Conservation (phyloP, 2,113 vertebrate species). For the Periophthalmus modestus region DNA sequence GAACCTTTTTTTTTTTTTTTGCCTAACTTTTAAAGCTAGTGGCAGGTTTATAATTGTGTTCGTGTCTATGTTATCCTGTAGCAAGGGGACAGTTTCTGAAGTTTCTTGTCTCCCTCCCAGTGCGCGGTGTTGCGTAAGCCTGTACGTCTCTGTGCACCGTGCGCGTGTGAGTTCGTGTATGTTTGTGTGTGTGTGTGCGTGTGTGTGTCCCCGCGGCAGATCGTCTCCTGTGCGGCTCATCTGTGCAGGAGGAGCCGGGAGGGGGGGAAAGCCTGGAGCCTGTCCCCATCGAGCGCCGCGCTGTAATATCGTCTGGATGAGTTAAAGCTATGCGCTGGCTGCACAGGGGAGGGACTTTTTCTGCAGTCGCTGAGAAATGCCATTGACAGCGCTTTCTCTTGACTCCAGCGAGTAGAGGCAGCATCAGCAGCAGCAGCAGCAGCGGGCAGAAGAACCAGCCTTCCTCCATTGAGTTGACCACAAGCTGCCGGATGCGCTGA, state of each 20-base stretch:
- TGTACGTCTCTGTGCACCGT: too few species aligned
- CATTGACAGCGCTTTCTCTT: slow-evolving; percentile 43
- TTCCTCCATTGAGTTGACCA: background rate
- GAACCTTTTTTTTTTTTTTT: too few species aligned
- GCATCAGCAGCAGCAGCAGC: background rate
- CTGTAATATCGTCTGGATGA: slow-evolving; percentile 41
- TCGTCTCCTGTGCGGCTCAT: slow-evolving; percentile 14
- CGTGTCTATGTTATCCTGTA: too few species aligned
- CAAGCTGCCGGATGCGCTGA: slow-evolving; percentile 41
- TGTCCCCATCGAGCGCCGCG: slow-evolving; percentile 28
- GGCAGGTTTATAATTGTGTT: too few species aligned
- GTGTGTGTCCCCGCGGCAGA: background rate
- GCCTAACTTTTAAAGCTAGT: too few species aligned
- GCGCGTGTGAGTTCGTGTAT: background rate
- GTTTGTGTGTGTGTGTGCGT: background rate
- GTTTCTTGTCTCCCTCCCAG: background rate
- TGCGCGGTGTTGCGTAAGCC: slow-evolving; percentile 45
- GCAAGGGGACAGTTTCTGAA: too few species aligned
- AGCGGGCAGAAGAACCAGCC: slow-evolving; percentile 12
- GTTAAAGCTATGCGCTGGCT: slow-evolving; percentile 57
- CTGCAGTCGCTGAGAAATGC: slow-evolving; percentile 68
- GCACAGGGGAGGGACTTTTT: slow-evolving; percentile 76
- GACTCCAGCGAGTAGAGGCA: slow-evolving; percentile 23
- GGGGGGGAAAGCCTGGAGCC: too few species aligned
- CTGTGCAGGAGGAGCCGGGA: slow-evolving; percentile 35